phyloP scores from a whole-genome alignment of 2,113 vertebrate genomes.

The Parus major region DNA sequence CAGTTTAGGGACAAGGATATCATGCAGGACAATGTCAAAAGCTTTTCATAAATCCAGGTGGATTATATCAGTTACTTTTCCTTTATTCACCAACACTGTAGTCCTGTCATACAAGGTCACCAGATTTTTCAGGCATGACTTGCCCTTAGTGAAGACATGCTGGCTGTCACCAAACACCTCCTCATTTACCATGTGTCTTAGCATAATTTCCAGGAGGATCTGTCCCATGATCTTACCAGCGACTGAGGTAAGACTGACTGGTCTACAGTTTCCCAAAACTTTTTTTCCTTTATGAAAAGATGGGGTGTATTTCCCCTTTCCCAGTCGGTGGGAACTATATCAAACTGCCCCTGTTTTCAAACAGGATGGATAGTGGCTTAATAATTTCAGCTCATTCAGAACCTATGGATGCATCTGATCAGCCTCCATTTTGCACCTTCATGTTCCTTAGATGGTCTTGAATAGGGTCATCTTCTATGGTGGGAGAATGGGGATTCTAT shows the following conservation, averaged over 20 bases:
- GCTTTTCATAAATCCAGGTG: not conserved
- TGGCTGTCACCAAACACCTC: not conserved
- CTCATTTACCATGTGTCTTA: not conserved
- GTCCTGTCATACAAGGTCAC: not conserved
- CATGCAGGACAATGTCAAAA: not conserved
- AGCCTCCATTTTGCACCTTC: not conserved
- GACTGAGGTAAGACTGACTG: not conserved
- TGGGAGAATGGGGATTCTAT: not conserved
- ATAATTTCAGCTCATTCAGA: not conserved
- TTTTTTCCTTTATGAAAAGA: not conserved
- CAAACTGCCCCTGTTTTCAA: not conserved
- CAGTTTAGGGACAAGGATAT: not conserved
- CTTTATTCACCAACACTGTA: not conserved
- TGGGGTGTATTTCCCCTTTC: not conserved
- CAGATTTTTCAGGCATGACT: not conserved
- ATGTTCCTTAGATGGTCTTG: not conserved
- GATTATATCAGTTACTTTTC: not conserved
- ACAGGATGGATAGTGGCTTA: not conserved
- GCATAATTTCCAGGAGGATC: not conserved
- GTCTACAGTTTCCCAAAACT: not conserved
- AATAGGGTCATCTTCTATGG: not conserved
- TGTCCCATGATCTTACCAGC: not conserved
- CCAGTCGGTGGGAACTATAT: not conserved
- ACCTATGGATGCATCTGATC: not conserved
- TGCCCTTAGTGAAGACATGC: not conserved